Conservation (phyloP, 1,140 invertebrate species). For the Drosophila ironensis region DNA sequence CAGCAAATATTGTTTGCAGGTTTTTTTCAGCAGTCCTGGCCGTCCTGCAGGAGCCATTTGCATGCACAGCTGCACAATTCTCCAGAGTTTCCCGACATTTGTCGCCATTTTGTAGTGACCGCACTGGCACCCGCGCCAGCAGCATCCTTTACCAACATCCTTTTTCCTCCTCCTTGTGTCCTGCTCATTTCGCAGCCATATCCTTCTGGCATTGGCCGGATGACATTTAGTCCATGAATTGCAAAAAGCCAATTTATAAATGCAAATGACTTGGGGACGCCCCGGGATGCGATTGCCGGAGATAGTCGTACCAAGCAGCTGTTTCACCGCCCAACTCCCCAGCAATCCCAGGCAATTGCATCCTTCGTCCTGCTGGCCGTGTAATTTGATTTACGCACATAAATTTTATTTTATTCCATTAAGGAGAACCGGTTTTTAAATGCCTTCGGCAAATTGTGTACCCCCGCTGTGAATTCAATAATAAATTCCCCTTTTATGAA, state of each 20-base stretch:
- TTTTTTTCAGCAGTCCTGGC: conserved; percentile 18
- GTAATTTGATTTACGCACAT: conserved; percentile 55
- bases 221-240: conserved; percentile 76
- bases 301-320: too few species aligned
- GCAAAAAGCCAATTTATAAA: conserved; percentile 81
- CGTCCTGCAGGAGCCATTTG: conserved; percentile 69
- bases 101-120: conserved; percentile 17
- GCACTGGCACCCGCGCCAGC: not conserved
- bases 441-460: conserved; percentile 5
- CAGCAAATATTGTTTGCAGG: not conserved
- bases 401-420: conserved; percentile 45
- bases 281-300: conserved; percentile 7
- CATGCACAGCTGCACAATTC: conserved; percentile 72
- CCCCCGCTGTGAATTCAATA: not conserved
- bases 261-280: conserved; percentile 77
- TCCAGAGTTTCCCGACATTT: conserved; percentile 44
- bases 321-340: not conserved
- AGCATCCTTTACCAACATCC: not conserved
- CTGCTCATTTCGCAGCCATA: not conserved
- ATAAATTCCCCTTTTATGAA: conserved; percentile 3
- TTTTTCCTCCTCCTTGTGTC: not conserved
- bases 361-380: not conserved
- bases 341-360: conserved; percentile 44
- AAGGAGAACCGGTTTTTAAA: conserved; percentile 30
- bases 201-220: conserved; percentile 25